phyloP scores from a whole-genome alignment of 2,888 invertebrate species.

The Zhengitettix transpicula region DNA sequence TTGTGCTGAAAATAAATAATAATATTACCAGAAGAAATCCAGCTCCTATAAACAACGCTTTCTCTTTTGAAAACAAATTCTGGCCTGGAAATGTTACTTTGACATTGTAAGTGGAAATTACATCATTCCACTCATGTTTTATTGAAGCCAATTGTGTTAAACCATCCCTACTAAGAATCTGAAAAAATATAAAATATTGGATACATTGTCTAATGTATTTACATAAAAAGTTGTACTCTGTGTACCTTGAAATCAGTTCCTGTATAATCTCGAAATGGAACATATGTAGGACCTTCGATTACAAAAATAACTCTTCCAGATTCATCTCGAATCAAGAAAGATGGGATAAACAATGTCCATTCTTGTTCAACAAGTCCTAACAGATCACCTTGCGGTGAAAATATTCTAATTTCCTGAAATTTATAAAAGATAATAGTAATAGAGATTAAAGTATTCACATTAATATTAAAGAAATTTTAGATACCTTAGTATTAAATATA shows the following conservation, averaged over 20 bases:
- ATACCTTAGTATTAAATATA: too few relatives aligned
- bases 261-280: slow-evolving; percentile 39
- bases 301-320: slow-evolving; percentile 43
- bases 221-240: too few relatives aligned
- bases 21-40: slow-evolving; percentile 61
- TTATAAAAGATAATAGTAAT: too few relatives aligned
- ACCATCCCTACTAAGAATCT: slow-evolving; percentile 41
- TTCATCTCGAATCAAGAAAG: slow-evolving; percentile 50
- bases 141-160: slow-evolving; percentile 47
- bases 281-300: slow-evolving; percentile 56
- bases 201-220: too few relatives aligned
- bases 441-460: too few relatives aligned
- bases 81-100: slow-evolving; percentile 54
- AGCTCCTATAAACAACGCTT: slow-evolving; percentile 64
- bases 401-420: slow-evolving; percentile 47
- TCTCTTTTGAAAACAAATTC: slow-evolving; percentile 55
- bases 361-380: slow-evolving; percentile 54
- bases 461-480: too few relatives aligned
- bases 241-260: slow-evolving; percentile 44
- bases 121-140: slow-evolving; percentile 52
- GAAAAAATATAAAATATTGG: slow-evolving; percentile 10
- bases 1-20: neutral
- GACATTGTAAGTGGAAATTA: slow-evolving; percentile 52
- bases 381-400: slow-evolving; percentile 50
- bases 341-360: slow-evolving; percentile 45